Conservation (phyloP, 92 coral and sea anemone species). For the Anthopleura xanthogrammica region DNA sequence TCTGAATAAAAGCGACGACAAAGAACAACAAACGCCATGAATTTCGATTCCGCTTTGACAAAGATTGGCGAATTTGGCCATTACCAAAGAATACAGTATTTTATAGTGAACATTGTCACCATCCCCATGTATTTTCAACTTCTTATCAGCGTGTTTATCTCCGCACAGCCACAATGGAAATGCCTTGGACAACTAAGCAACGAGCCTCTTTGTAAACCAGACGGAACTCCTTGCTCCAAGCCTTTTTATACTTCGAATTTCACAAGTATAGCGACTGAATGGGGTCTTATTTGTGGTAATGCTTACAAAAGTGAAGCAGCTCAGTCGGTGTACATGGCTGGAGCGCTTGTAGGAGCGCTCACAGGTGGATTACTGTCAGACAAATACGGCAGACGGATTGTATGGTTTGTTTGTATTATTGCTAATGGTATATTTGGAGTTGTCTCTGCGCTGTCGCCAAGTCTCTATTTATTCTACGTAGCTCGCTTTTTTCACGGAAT, state of each 20-base stretch:
- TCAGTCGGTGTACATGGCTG: conserved; percentile 63
- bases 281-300: conserved; percentile 57
- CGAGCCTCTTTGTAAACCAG: conserved; percentile 36
- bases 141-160: conserved; percentile 52
- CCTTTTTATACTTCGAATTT: conserved; percentile 41
- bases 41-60: conserved; percentile 49
- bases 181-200: conserved; percentile 1
- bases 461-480: conserved; percentile 35
- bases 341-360: conserved; percentile 51
- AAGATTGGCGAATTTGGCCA: conserved; percentile 68
- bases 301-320: conserved; percentile 60
- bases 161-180: conserved; percentile 46
- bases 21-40: conserved; percentile 10
- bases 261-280: conserved; percentile 58
- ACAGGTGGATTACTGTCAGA: conserved; percentile 47
- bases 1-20: no score
- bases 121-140: conserved; percentile 56
- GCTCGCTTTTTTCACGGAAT: conserved; percentile 53
- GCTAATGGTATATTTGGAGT: conserved; percentile 34
- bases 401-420: conserved; percentile 32
- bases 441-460: conserved; percentile 44
- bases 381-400: conserved; percentile 47
- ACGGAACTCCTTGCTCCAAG: conserved; percentile 49
- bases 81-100: conserved; percentile 44
- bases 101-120: conserved; percentile 35